These are phyloP conservation scores for Dione vanillae DNA, from an alignment of 2,888 invertebrate genomes.

Conservation along the genomic window DNA sequence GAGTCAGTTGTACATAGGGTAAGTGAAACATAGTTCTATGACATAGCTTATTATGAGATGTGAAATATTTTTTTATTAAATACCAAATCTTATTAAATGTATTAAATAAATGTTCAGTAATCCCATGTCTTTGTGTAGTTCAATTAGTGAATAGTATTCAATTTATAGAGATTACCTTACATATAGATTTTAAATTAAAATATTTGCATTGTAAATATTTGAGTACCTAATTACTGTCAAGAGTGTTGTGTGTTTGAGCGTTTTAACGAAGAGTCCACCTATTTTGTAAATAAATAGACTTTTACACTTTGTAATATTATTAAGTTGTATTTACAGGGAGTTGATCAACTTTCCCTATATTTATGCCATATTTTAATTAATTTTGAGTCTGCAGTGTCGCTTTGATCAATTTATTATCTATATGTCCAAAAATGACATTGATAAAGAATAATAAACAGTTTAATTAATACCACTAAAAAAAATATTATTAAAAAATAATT, in stretches of 20 bases:
- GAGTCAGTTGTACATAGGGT: slow-evolving; percentile 63
- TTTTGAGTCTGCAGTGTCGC: slow-evolving; percentile 27
- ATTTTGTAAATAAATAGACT: slow-evolving; percentile 82
- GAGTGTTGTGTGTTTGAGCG: slow-evolving; percentile 75
- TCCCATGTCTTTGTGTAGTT: slow-evolving; percentile 29
- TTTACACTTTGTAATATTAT: slow-evolving; percentile 74
- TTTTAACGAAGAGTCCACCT: slow-evolving; percentile 83
- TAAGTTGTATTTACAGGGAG: slow-evolving; percentile 60
- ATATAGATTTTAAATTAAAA: slow-evolving; percentile 42
- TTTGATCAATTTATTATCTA: not conserved
- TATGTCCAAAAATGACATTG: not conserved
- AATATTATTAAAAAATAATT: not conserved
- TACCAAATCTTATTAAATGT: slow-evolving; percentile 61
- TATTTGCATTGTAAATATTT: slow-evolving; percentile 54
- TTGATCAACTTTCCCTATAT: slow-evolving; percentile 57
- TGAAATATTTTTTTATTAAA: slow-evolving; percentile 68
- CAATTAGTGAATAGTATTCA: slow-evolving; percentile 23
- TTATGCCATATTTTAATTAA: slow-evolving; percentile 60
- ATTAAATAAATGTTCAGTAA: slow-evolving; percentile 31
- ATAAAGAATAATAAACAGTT: not conserved
- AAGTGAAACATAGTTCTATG: slow-evolving; percentile 44
- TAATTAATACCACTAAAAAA: not conserved
- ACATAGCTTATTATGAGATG: slow-evolving; percentile 49
- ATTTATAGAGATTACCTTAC: slow-evolving; percentile 40
- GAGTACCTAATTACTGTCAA: slow-evolving; percentile 50